Evolutionary conservation across 2,113 vertebrate species (phyloP).

Genomic region (Lichenostomus cassidix): DNA sequence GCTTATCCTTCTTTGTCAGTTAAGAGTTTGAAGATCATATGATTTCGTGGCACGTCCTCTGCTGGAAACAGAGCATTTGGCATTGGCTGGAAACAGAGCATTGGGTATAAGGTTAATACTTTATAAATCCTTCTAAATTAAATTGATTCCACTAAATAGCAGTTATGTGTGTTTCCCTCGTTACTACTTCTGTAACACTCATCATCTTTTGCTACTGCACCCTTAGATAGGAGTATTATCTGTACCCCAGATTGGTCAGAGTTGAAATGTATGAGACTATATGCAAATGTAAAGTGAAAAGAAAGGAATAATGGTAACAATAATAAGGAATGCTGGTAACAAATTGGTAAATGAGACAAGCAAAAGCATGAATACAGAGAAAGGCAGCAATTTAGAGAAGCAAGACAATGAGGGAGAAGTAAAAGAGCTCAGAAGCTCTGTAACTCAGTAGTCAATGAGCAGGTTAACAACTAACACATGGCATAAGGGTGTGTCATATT

Average conservation of each 20-base stretch:
- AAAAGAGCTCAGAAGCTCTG: not conserved
- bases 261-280: not conserved
- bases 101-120: not conserved
- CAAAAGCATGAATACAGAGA: not conserved
- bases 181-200: not conserved
- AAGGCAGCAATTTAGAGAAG: not conserved
- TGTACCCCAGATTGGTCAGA: not conserved
- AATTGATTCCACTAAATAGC: not conserved
- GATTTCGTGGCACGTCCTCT: not conserved
- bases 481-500: not conserved
- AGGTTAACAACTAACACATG: not conserved
- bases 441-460: not conserved
- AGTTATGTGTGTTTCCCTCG: not conserved
- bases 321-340: not conserved
- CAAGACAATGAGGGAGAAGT: not conserved
- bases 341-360: not conserved
- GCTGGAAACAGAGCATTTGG: not conserved
- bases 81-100: not conserved
- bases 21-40: not conserved
- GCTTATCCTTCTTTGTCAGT: not conserved
- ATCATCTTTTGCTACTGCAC: not conserved
- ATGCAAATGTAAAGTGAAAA: not conserved
- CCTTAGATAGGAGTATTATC: not conserved
- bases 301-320: not conserved
- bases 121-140: not conserved